phyloP scores from a whole-genome alignment of 2,797 vertebrate genomes.

The Coccyzus lansbergi region DNA sequence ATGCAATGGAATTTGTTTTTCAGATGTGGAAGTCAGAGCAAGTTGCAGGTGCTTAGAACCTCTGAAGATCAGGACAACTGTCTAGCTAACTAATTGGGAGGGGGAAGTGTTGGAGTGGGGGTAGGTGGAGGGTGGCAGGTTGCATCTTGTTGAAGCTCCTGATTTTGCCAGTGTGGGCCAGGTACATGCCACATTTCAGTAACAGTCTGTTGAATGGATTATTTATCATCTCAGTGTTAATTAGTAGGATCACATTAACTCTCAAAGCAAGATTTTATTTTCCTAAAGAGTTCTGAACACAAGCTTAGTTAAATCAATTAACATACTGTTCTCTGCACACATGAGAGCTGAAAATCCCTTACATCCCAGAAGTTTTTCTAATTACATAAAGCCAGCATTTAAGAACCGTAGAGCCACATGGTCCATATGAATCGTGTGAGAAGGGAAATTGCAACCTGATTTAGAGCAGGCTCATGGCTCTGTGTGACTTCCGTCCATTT shows the following conservation, averaged over 20 bases:
- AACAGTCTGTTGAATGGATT: not conserved
- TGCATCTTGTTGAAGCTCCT: not conserved
- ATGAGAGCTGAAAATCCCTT: not conserved
- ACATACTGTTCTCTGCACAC: not conserved
- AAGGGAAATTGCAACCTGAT: not conserved
- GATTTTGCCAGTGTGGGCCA: not conserved
- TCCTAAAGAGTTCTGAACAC: not conserved
- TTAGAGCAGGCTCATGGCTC: not conserved
- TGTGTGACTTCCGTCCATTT: not conserved
- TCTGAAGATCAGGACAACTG: not conserved
- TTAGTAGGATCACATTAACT: not conserved
- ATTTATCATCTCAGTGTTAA: not conserved
- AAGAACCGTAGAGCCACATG: not conserved
- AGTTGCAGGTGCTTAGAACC: not conserved
- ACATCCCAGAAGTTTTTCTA: not conserved
- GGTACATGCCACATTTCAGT: not conserved
- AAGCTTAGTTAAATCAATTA: conserved; percentile 9
- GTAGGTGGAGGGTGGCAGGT: not conserved
- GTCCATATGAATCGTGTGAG: not conserved
- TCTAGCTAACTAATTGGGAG: not conserved
- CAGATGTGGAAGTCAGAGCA: not conserved
- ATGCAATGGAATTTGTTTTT: not conserved
- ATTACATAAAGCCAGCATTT: not conserved
- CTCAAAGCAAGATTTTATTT: not conserved
- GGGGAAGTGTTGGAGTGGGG: not conserved